Evolutionary conservation across 2,113 vertebrate genomes (phyloP).

Genomic region (Tupaia tana): DNA sequence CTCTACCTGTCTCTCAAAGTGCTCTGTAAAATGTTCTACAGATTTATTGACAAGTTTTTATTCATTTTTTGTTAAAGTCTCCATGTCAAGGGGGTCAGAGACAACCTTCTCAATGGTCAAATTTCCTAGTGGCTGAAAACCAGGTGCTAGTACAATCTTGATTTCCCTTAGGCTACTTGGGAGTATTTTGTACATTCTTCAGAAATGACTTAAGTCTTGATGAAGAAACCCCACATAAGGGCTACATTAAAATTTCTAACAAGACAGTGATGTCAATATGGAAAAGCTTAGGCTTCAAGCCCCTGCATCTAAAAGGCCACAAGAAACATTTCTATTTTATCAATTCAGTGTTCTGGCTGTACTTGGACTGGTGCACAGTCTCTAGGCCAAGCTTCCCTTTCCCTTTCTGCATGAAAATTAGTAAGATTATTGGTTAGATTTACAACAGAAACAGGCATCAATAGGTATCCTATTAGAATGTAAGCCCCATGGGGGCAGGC

Average conservation of each 20-base stretch:
- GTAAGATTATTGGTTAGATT: background rate
- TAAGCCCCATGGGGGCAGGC: background rate
- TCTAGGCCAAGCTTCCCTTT: background rate
- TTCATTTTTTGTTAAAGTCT: background rate
- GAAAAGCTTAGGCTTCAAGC: background rate
- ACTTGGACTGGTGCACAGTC: background rate
- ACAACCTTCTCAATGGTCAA: background rate
- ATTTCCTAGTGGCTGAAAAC: constrained; percentile 11
- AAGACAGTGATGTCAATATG: background rate
- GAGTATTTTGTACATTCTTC: background rate
- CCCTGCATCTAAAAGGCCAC: background rate
- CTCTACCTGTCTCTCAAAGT: background rate
- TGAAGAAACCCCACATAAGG: background rate
- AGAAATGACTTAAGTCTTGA: constrained; percentile 20
- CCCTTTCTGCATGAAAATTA: background rate
- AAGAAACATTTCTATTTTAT: background rate
- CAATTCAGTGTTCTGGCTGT: background rate
- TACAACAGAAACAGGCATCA: background rate
- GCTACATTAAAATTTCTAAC: constrained; percentile 6
- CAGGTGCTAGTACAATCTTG: background rate
- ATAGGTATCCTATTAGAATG: background rate
- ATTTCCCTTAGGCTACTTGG: background rate
- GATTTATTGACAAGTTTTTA: background rate
- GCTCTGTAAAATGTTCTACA: background rate
- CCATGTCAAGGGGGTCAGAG: background rate